These are phyloP conservation scores for Sesamia inferens DNA, from an alignment of 2,888 invertebrate genomes.

Conservation along the genomic window DNA sequence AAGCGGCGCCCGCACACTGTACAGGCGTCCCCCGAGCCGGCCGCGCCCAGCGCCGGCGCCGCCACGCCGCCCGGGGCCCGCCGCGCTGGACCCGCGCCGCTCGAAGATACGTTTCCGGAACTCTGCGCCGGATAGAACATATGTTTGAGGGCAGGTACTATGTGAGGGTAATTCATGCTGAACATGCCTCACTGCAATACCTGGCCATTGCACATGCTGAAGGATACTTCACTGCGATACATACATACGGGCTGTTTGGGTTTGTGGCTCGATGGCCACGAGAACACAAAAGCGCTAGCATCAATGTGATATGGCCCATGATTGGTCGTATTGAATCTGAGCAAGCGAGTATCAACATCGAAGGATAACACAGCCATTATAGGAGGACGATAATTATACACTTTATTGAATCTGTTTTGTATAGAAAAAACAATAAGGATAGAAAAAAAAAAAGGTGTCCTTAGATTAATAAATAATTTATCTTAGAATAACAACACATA, in stretches of 20 bases:
- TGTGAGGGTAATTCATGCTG: neutral
- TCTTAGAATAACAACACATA: too few species aligned
- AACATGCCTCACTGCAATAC: neutral
- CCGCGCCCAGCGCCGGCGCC: slow-evolving; percentile 72
- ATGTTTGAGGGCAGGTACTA: neutral
- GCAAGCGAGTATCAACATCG: neutral
- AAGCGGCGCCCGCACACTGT: slow-evolving; percentile 95
- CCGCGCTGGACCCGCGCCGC: slow-evolving; percentile 42
- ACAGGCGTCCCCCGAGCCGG: slow-evolving; percentile 88
- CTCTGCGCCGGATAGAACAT: slow-evolving; percentile 21
- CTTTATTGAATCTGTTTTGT: too few species aligned
- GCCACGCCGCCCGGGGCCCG: slow-evolving; percentile 77
- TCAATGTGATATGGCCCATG: neutral
- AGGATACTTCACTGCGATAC: neutral
- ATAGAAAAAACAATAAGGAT: too few species aligned
- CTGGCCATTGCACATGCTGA: neutral
- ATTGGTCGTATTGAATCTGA: neutral
- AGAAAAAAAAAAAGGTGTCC: too few species aligned
- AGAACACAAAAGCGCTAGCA: neutral
- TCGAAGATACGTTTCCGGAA: slow-evolving; percentile 39
- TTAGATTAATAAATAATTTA: too few species aligned
- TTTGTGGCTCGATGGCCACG: neutral
- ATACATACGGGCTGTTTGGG: neutral
- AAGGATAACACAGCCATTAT: too few species aligned
- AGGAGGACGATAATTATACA: too few species aligned